These are phyloP conservation scores for Brachyhypopomus gauderio DNA, from an alignment of 2,113 vertebrate species.

Conservation along the genomic window DNA sequence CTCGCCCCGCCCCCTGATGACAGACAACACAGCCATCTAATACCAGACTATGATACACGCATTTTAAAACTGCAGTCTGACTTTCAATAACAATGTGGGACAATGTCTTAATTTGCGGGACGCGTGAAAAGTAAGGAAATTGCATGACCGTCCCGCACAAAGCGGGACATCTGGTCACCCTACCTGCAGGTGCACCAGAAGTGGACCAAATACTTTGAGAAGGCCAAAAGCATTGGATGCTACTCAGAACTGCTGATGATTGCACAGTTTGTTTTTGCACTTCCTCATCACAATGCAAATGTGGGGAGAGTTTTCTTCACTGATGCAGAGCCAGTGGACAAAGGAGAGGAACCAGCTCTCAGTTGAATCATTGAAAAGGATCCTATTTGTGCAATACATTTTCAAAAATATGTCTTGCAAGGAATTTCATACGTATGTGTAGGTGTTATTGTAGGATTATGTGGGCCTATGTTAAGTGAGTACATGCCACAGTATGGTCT, in stretches of 20 bases:
- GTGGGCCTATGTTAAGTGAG: no score
- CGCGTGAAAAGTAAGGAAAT: no score
- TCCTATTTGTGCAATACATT: conserved; percentile 43
- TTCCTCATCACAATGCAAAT: conserved; percentile 48
- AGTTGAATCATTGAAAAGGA: conserved; percentile 40
- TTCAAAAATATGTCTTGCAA: conserved; percentile 39
- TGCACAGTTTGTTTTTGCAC: conserved; percentile 32
- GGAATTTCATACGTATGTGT: no score
- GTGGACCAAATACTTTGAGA: conserved; percentile 47
- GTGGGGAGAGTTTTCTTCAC: conserved; percentile 35
- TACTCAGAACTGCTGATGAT: conserved; percentile 43
- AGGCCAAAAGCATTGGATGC: conserved; percentile 16
- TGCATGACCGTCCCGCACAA: neutral
- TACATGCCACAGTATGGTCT: no score
- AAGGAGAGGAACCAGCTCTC: conserved; percentile 37
- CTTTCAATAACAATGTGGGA: neutral
- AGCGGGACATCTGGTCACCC: no score
- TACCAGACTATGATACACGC: no score
- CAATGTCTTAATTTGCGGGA: neutral
- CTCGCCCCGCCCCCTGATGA: neutral
- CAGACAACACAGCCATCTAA: no score
- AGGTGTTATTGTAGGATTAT: no score
- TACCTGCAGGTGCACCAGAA: conserved; percentile 30
- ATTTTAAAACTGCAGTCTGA: neutral
- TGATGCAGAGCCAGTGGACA: conserved; percentile 48